Percentiles rank a stretch among this genome's conserved stretches.
Conservation (phyloP, 2,797 vertebrate genomes). For the Myoxocephalus aenaeus region DNA sequence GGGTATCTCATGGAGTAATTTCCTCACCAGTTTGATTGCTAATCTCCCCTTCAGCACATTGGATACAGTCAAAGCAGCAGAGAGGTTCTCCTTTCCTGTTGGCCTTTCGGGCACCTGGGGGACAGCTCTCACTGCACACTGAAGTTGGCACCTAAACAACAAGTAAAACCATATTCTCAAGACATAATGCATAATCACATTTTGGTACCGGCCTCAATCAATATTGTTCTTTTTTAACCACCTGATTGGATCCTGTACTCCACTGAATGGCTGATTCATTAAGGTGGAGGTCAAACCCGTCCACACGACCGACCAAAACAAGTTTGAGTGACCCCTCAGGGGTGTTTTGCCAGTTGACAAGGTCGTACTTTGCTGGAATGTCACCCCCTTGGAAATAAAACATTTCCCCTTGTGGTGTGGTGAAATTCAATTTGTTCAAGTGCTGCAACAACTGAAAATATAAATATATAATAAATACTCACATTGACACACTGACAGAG, state of each 20-base stretch:
- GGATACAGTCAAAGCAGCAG: slow-evolving; percentile 83
- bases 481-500: background rate
- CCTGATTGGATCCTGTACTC: slow-evolving; percentile 72
- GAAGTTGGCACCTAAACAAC: slow-evolving; percentile 41
- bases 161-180: background rate
- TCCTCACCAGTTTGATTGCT: slow-evolving; percentile 77
- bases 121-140: slow-evolving; percentile 80
- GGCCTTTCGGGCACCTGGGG: slow-evolving; percentile 73
- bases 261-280: slow-evolving; percentile 79
- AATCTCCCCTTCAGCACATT: slow-evolving; percentile 79
- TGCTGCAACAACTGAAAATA: slow-evolving; percentile 71
- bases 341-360: slow-evolving; percentile 84
- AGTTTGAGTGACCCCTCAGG: slow-evolving; percentile 62
- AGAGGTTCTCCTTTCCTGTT: slow-evolving; percentile 69
- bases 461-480: background rate
- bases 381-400: slow-evolving; percentile 77
- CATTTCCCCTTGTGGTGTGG: slow-evolving; percentile 74
- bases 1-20: background rate
- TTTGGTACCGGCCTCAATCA: background rate
- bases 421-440: slow-evolving; percentile 71
- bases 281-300: slow-evolving; percentile 75
- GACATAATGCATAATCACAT: background rate
- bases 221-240: background rate
- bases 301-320: slow-evolving; percentile 75
- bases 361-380: slow-evolving; percentile 79